Evolutionary conservation across 2,888 invertebrate genomes (phyloP), one percentile per base, ranked within the genome.

Genomic region (Neoaliturus tenellus): DNA sequence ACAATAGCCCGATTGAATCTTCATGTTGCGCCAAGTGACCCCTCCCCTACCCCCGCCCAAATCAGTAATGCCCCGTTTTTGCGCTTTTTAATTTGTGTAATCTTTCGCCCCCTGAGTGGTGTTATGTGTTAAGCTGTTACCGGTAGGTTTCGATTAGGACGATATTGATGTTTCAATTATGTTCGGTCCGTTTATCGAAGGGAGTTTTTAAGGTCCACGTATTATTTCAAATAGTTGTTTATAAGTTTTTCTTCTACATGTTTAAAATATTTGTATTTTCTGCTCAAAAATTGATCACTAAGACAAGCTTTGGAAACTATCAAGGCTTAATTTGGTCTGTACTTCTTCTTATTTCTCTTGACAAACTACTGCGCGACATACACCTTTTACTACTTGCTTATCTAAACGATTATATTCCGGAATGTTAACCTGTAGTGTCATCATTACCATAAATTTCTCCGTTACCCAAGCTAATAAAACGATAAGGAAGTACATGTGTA

Each of bases 1-100:
- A 17, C 75, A 75, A 75, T 48, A 75, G 48, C 55, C 78, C 48
- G 78, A 78, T 78, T 78, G 78, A 55, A 78, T 78, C 78, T 78
- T 78, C 78, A 75, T 39, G 23, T 31, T 69, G 44, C 73, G 39
- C 17, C 48, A 35, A 78, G 55, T 78, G 55, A 78, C 78, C 78
- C 78, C 35, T 78, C 78, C 20, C 33, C 25, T 44, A n/a, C n/a
- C 44, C 75, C 55, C 78, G 5, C n/a, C 23, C 48, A 75, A 75
- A 75, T 75, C 75, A 39, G 25, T 44, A 44, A 75, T 75, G 25
- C 44, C 25, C 41, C 17, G 33, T n/a, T 55, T 55, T 55, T 35
- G 33, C 51, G 35, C 33, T 78, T 67, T 78, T 51, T 78, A 78
- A 78, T 78, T 78, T 78, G 78, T 44, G 78, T 78, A 78, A 78